These are phyloP conservation scores for Drosophila mayri DNA, from an alignment of 1,140 invertebrate species.

Conservation along the genomic window DNA sequence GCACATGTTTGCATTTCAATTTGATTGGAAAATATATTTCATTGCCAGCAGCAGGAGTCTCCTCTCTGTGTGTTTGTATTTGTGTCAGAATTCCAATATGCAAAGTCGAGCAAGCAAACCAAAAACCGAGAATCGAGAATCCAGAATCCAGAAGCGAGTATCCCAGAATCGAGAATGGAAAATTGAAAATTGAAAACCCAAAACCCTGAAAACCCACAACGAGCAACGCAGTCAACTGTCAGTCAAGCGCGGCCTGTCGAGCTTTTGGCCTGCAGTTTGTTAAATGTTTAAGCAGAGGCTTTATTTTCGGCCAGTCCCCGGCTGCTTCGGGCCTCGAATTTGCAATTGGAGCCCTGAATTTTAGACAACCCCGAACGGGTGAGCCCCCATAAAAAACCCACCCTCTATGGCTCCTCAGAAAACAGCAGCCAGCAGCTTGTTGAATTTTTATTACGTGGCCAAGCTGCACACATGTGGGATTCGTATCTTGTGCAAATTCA, in stretches of 20 bases:
- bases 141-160: neutral
- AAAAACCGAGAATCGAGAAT: constrained; percentile 13
- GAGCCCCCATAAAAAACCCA: constrained; percentile 35
- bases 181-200: constrained; percentile 21
- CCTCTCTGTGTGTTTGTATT: neutral
- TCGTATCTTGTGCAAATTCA: constrained; percentile 6
- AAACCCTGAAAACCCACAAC: constrained; percentile 27
- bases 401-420: constrained; percentile 44
- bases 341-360: constrained; percentile 24
- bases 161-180: constrained; percentile 1
- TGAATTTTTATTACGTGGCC: constrained; percentile 78
- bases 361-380: neutral
- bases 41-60: constrained; percentile 28
- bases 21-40: constrained; percentile 81
- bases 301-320: constrained; percentile 49
- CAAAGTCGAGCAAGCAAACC: constrained; percentile 40
- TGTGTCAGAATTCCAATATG: constrained; percentile 71
- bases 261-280: constrained; percentile 80
- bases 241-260: constrained; percentile 74
- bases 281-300: constrained; percentile 79
- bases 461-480: constrained; percentile 38
- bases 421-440: constrained; percentile 53
- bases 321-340: constrained; percentile 36
- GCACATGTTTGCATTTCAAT: constrained; percentile 80
- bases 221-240: constrained; percentile 68